phyloP scores from a whole-genome alignment of 2,888 invertebrate genomes.

The Cosmia pyralina region DNA sequence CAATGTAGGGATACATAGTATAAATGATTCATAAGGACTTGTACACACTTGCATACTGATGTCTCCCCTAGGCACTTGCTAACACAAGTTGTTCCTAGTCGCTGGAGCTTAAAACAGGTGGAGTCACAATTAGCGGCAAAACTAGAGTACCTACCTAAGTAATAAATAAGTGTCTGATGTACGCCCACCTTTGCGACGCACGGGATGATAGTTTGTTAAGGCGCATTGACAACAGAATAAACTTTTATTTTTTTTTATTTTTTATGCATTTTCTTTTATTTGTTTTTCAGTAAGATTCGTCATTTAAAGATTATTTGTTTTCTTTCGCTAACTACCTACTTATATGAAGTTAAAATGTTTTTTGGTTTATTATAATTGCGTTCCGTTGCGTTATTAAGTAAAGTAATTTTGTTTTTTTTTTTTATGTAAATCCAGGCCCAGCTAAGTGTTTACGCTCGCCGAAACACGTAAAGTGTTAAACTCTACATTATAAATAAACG shows the following conservation, averaged over 20 bases:
- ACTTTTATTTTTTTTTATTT: neutral
- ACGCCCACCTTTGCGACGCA: conserved; percentile 76
- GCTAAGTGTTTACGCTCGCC: conserved; percentile 19
- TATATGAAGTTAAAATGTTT: neutral
- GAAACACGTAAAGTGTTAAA: conserved; percentile 30
- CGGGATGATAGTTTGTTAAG: conserved; percentile 67
- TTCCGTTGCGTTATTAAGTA: neutral
- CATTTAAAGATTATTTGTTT: neutral
- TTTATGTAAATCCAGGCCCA: conserved; percentile 4
- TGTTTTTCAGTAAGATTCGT: neutral
- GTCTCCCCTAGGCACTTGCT: conserved; percentile 70
- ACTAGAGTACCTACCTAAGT: conserved; percentile 76
- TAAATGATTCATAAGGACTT: conserved; percentile 61
- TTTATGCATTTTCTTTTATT: neutral
- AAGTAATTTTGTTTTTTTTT: neutral
- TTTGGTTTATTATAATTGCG: neutral
- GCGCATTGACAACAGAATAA: conserved; percentile 35
- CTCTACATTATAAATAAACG: conserved; percentile 48
- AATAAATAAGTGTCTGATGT: conserved; percentile 76
- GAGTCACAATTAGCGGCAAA: conserved; percentile 80
- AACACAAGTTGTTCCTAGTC: conserved; percentile 70
- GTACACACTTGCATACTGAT: conserved; percentile 63
- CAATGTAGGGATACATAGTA: conserved; percentile 45
- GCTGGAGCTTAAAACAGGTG: conserved; percentile 73
- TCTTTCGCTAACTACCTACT: neutral